These are phyloP conservation scores for Fregata magnificens DNA, from an alignment of 2,113 vertebrate species.

Conservation along the genomic window DNA sequence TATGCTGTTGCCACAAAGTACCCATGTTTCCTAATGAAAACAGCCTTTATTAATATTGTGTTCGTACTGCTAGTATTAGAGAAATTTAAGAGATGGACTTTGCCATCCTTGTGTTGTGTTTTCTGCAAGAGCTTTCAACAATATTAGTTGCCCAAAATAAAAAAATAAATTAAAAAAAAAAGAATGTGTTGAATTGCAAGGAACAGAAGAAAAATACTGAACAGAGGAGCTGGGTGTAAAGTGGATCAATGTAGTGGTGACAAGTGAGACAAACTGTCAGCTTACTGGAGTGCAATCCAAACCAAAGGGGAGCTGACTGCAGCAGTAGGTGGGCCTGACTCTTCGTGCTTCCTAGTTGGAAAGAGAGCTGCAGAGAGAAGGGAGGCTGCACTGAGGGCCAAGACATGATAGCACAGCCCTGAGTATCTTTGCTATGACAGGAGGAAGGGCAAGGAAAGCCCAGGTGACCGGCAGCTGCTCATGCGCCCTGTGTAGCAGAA, in stretches of 20 bases:
- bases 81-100: background rate
- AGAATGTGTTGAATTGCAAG: background rate
- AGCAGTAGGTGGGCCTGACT: background rate
- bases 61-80: background rate
- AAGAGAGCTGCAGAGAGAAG: background rate
- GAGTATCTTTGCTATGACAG: background rate
- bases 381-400: background rate
- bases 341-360: fast-evolving
- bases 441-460: background rate
- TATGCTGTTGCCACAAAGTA: background rate
- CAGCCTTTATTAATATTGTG: background rate
- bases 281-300: background rate
- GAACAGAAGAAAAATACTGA: background rate
- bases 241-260: background rate
- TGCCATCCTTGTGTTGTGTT: background rate
- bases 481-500: background rate
- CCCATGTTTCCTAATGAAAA: background rate
- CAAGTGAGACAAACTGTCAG: background rate
- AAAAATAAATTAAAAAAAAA: background rate
- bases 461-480: background rate
- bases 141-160: background rate
- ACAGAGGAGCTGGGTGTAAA: background rate
- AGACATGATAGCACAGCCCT: background rate
- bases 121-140: background rate
- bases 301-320: background rate